A percentile compares a stretch with the other conserved stretches of the same genome.
These are phyloP conservation scores for Anabacerthia variegaticeps DNA, from an alignment of 2,797 vertebrate species.

Conservation along the genomic window DNA sequence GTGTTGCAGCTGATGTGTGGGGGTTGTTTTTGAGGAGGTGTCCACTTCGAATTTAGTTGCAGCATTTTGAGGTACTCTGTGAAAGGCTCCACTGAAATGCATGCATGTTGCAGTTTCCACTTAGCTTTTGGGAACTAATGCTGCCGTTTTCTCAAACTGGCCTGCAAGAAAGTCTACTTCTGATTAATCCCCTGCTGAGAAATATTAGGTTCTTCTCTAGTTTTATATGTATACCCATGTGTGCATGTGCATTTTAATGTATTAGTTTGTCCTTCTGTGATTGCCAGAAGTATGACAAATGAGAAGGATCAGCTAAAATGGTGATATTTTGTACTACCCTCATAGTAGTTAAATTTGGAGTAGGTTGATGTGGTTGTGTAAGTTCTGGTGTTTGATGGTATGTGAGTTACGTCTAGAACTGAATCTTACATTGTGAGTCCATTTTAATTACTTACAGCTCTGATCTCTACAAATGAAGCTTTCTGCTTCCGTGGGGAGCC, in stretches of 20 bases:
- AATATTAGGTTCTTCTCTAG: background rate
- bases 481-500: background rate
- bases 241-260: background rate
- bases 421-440: background rate
- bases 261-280: background rate
- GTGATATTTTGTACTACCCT: background rate
- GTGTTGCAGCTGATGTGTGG: background rate
- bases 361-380: background rate
- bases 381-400: background rate
- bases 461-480: background rate
- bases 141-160: background rate
- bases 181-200: background rate
- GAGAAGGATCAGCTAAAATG: background rate
- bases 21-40: background rate
- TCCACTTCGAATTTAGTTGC: slow-evolving; percentile 1
- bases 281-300: background rate
- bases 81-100: slow-evolving; percentile 22
- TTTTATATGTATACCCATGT: background rate
- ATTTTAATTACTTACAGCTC: background rate
- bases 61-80: background rate
- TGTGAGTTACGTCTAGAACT: background rate
- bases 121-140: background rate
- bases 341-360: background rate
- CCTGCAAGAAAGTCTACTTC: background rate
- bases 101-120: background rate